Percentiles rank a stretch among this genome's conserved stretches.
Conservation (phyloP, 1,140 invertebrate genomes). For the Plutomurus gul region DNA sequence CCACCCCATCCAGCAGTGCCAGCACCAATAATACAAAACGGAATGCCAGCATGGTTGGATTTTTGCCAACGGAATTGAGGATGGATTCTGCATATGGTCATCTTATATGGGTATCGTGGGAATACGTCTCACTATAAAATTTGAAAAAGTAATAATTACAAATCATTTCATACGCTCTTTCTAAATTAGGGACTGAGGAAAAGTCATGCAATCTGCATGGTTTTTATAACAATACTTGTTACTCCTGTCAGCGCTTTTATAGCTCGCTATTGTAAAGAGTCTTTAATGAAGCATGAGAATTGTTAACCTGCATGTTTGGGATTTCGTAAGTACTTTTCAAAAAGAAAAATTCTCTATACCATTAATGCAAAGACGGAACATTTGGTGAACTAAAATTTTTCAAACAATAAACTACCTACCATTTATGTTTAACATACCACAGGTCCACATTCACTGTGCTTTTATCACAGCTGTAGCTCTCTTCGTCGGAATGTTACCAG, state of each 20-base stretch:
- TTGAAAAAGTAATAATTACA: no score
- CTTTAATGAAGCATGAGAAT: neutral
- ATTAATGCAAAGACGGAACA: no score
- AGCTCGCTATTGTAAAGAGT: neutral
- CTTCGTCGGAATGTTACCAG: neutral
- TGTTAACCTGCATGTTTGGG: neutral
- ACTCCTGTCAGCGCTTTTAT: neutral
- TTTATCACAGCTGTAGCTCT: neutral
- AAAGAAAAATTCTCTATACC: no score
- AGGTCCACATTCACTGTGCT: neutral
- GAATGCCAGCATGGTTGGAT: no score
- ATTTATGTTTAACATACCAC: no score
- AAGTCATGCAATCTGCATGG: neutral
- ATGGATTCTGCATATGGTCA: no score
- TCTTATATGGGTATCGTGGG: no score
- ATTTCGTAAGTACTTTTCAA: neutral
- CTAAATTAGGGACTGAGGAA: neutral
- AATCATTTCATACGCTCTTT: neutral
- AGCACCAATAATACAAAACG: no score
- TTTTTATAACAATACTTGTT: neutral
- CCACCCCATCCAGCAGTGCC: no score
- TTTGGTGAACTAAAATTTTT: neutral
- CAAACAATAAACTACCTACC: neutral
- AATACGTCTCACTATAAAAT: no score
- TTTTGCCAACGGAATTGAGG: no score